phyloP scores from a whole-genome alignment of 92 coral and sea anemone genomes.

The Porites evermanni region DNA sequence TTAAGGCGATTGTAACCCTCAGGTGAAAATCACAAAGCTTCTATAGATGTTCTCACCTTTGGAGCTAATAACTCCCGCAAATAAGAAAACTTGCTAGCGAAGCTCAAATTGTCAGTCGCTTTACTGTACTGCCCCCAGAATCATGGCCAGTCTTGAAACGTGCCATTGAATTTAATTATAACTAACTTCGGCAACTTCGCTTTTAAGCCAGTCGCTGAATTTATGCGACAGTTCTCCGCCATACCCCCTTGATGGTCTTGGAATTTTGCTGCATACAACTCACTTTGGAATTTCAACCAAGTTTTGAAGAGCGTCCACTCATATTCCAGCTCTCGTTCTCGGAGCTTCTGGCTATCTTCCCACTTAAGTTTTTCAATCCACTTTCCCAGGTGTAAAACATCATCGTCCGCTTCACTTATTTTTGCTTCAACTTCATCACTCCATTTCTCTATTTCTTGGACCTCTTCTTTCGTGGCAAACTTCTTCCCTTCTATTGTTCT shows the following conservation, averaged over 20 bases:
- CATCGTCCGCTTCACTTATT: slow-evolving; percentile 18
- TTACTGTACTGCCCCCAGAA: slow-evolving; percentile 46
- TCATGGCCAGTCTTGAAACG: slow-evolving; percentile 40
- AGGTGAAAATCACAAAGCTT: slow-evolving; percentile 18
- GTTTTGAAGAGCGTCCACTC: slow-evolving; percentile 43
- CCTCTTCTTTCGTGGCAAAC: slow-evolving; percentile 12
- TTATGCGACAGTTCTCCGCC: not conserved
- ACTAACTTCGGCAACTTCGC: slow-evolving; percentile 48
- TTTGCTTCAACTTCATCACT: slow-evolving; percentile 25
- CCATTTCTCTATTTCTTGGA: slow-evolving; percentile 28
- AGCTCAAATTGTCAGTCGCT: slow-evolving; percentile 41
- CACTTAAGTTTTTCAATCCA: not conserved
- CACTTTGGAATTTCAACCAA: slow-evolving; percentile 26
- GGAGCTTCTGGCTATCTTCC: slow-evolving; percentile 7
- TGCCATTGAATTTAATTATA: slow-evolving; percentile 48
- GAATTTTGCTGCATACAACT: slow-evolving; percentile 17
- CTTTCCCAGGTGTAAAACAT: not conserved
- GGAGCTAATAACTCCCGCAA: slow-evolving; percentile 42
- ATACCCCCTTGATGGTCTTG: not conserved
- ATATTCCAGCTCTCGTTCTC: slow-evolving; percentile 31
- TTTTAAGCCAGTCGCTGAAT: not conserved
- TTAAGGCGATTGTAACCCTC: no score
- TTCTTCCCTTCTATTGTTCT: slow-evolving; percentile 25
- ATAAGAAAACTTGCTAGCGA: slow-evolving; percentile 47
- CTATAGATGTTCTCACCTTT: slow-evolving; percentile 35